Evolutionary conservation across 2,113 vertebrate genomes (phyloP).

Genomic region (Microcebus lehilahytsara): DNA sequence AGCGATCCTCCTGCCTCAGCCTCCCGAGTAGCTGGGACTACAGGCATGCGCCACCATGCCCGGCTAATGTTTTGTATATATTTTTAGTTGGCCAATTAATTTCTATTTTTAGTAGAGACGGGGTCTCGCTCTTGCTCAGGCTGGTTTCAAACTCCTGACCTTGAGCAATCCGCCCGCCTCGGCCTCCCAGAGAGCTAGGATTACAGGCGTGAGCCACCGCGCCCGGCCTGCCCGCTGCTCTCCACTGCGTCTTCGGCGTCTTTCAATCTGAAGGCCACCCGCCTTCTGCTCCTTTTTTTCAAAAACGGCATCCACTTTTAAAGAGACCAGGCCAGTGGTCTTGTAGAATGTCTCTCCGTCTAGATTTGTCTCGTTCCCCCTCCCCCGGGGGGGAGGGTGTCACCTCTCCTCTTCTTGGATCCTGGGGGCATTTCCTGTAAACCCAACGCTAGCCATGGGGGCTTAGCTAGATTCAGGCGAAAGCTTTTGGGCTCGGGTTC

Average conservation of each 20-base stretch:
- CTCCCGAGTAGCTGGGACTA: no score
- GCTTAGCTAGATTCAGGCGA: neutral
- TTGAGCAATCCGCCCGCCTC: no score
- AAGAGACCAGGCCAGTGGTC: neutral
- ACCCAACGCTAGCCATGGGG: neutral
- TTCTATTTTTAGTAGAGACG: no score
- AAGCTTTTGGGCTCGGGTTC: neutral
- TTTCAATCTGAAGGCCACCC: neutral
- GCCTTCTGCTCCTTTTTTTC: neutral
- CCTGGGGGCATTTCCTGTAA: neutral
- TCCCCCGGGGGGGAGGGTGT: fast-evolving
- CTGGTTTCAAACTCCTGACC: no score
- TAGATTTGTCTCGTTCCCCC: neutral
- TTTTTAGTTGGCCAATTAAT: no score
- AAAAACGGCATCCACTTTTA: neutral
- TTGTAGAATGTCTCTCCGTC: no score
- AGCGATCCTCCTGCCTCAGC: no score
- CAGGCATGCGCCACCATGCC: no score
- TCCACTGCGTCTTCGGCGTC: neutral
- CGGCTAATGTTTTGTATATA: no score
- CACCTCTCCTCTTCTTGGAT: neutral
- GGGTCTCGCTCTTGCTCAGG: no score
- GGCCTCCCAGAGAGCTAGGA: no score
- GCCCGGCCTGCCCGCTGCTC: neutral
- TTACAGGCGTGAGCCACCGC: no score